Percentiles rank a stretch among this genome's conserved stretches.
Evolutionary conservation across 2,888 invertebrate species (phyloP).

Genomic region (Pristionchus fissidentatus): DNA sequence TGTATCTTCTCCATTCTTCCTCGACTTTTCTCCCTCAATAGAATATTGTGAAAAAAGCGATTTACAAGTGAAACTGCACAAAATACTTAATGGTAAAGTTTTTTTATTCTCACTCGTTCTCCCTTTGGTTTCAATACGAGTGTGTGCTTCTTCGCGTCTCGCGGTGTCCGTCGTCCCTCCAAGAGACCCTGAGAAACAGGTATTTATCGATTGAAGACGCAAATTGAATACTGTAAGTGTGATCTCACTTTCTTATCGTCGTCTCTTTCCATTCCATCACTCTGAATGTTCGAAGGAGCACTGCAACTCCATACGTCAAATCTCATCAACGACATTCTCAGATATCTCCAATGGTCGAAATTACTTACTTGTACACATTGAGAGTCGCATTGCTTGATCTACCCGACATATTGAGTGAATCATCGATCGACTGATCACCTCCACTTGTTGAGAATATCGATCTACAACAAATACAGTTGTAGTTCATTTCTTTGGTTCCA

Average conservation of each 20-base stretch:
- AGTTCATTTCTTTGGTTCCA: neutral
- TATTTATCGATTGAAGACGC: neutral
- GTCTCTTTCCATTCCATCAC: constrained; percentile 27
- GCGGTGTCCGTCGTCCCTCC: neutral
- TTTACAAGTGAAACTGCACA: too few species aligned
- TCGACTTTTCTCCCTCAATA: constrained; percentile 13
- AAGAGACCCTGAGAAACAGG: neutral
- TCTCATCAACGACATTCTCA: neutral
- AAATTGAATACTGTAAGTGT: neutral
- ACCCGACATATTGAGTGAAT: neutral
- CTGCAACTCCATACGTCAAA: neutral
- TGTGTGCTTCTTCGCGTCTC: constrained; percentile 39
- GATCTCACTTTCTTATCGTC: constrained; percentile 22
- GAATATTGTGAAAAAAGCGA: too few species aligned
- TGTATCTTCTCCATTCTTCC: constrained; percentile 22
- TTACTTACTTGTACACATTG: constrained; percentile 31
- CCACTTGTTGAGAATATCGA: constrained; percentile 13
- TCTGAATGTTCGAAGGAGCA: neutral
- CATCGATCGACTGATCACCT: constrained; percentile 41
- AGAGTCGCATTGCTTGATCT: constrained; percentile 31
- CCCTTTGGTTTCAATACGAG: constrained; percentile 39
- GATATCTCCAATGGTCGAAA: neutral
- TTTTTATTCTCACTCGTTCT: neutral
- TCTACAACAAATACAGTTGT: neutral
- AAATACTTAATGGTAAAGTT: neutral